These are phyloP conservation scores for Neolamprologus brichardi DNA, from an alignment of 2,113 vertebrate species.

Conservation along the genomic window DNA sequence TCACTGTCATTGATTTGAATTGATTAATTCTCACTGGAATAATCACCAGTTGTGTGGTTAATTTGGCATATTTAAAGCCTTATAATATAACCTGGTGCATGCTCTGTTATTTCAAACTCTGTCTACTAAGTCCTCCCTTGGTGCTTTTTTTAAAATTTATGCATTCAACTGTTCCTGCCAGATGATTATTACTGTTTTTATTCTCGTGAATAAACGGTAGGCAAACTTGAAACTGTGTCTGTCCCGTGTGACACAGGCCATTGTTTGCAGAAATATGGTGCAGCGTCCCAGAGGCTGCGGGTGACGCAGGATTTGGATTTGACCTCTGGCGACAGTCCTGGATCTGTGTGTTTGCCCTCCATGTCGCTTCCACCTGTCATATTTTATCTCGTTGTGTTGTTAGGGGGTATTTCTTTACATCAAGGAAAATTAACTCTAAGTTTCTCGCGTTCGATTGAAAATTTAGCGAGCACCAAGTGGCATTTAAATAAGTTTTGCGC, in stretches of 20 bases:
- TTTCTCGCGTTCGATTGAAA: constrained; percentile 19
- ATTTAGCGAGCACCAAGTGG: constrained; percentile 1
- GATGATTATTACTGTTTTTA: neutral
- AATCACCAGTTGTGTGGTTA: neutral
- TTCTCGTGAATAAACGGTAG: neutral
- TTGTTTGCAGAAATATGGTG: neutral
- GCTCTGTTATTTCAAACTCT: neutral
- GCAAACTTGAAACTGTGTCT: neutral
- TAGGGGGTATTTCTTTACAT: constrained; percentile 24
- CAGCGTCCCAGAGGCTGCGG: constrained; percentile 18
- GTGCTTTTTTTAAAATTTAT: accelerated
- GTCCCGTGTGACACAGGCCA: neutral
- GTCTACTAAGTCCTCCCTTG: neutral
- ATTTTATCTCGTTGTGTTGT: constrained; percentile 53
- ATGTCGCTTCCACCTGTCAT: constrained; percentile 67
- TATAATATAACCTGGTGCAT: neutral
- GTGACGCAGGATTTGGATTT: constrained; percentile 49
- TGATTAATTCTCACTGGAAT: neutral
- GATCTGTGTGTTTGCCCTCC: constrained; percentile 52
- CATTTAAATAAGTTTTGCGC: neutral
- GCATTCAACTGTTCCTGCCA: neutral
- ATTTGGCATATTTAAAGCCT: neutral
- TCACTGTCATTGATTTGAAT: neutral
- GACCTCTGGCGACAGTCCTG: constrained; percentile 61
- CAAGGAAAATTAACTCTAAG: constrained; percentile 24